Percentiles rank a stretch among this genome's conserved stretches.
Conservation (phyloP, 2,113 vertebrate genomes). For the Pygoscelis adeliae region DNA sequence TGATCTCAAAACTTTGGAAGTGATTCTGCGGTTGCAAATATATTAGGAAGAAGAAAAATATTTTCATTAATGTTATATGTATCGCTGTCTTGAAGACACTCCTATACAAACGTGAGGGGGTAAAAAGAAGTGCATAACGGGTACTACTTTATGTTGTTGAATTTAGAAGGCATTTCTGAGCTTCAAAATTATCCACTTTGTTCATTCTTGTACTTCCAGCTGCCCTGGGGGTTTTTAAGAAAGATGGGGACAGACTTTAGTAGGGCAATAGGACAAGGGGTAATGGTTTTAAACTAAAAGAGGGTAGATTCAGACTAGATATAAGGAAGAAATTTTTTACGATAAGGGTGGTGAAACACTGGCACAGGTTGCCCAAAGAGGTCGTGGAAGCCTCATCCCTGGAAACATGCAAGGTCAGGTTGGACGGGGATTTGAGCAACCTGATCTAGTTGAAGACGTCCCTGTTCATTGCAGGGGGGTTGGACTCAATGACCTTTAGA, state of each 20-base stretch:
- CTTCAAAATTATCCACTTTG: neutral
- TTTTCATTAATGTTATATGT: neutral
- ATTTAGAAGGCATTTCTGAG: neutral
- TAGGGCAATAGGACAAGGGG: neutral
- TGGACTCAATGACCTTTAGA: neutral
- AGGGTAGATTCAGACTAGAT: neutral
- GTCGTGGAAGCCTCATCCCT: too few relatives aligned
- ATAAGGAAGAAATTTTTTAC: neutral
- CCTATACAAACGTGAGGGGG: neutral
- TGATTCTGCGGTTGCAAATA: neutral
- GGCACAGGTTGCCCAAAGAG: too few relatives aligned
- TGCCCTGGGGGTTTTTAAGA: neutral
- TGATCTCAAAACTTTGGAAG: neutral
- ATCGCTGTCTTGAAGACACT: neutral
- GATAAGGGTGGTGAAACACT: neutral
- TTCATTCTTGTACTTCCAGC: neutral
- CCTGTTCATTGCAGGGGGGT: neutral
- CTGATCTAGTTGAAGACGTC: neutral
- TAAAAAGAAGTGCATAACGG: neutral
- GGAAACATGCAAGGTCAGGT: neutral
- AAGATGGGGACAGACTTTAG: neutral
- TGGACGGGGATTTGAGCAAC: neutral
- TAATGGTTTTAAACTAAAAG: neutral
- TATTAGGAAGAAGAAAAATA: neutral
- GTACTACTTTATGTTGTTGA: neutral